Evolutionary conservation across 2,888 invertebrate genomes (phyloP), one percentile per base, ranked within the genome.

Genomic region (Dryobota labecula): DNA sequence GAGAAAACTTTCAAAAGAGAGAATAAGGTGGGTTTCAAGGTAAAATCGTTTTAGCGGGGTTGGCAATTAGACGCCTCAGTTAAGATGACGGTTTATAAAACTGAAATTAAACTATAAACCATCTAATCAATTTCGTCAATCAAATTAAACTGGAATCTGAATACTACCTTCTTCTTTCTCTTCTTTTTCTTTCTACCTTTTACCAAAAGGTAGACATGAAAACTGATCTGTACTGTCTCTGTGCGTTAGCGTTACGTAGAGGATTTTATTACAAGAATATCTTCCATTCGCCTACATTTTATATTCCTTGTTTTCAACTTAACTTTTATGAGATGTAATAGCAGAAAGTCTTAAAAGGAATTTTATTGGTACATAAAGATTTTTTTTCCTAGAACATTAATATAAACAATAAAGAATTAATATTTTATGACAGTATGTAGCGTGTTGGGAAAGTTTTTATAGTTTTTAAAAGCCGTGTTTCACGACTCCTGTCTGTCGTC

Each of bases 311-410:
- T 61, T 68, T 43, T 24, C 24, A 20, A 20, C 30, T n/a, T 49
- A 68, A 56, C 2, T 43, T 61, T 70, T 62, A 78, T 24, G 49
- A 43, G 36, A 51, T 20, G 5, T 33, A n/a, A 56, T 49, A 53
- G 7, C 27, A 49, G 38, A 54, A 76, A 30, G 47, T 36, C 18
- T 58, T 49, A 13, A 36, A 71, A 69, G 30, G 27, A 63, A 30
- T 49, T 71, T 78, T 76, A 78, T 72, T 54, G 57, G 27, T 45
- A 24, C 33, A 13, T 72, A 2, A 57, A 43, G 30, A 43, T 0
- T 41, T 51, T 61, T 15, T 49, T 49, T 57, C 45, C 45, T 51
- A 51, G 36, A 49, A 38, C 24, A 20, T 9, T 27, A 27, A 41
- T 27, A n/a, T 18, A 41, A 57, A 45, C 5, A n/a, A 20, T 18